These are phyloP conservation scores for Rotaria socialis DNA, from an alignment of 2,888 invertebrate genomes.

Conservation along the genomic window DNA sequence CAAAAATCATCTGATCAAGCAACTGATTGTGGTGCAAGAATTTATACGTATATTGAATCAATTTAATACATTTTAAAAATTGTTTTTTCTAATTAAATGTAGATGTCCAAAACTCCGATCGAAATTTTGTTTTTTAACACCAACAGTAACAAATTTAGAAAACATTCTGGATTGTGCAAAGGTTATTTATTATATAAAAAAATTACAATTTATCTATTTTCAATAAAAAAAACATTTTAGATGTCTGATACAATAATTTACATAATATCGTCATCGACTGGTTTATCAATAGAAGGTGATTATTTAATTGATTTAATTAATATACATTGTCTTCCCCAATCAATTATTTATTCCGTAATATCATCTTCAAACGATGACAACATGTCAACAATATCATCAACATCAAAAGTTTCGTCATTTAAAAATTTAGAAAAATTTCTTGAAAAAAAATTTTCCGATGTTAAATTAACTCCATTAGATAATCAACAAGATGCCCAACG, in stretches of 20 bases:
- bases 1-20: background rate
- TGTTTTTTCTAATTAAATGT: background rate
- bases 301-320: constrained; percentile 72
- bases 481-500: constrained; percentile 5
- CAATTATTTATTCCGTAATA: background rate
- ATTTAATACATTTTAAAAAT: no score
- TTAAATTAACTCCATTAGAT: constrained; percentile 20
- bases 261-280: constrained; percentile 63
- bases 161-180: constrained; percentile 41
- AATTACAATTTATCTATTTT: no score
- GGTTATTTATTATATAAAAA: background rate
- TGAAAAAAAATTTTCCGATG: background rate
- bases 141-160: constrained; percentile 37
- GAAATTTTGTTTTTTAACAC: constrained; percentile 45
- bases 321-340: constrained; percentile 78
- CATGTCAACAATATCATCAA: background rate
- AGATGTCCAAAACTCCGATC: constrained; percentile 43
- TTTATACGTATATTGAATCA: background rate
- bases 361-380: background rate
- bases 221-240: background rate
- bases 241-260: constrained; percentile 79
- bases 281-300: constrained; percentile 75
- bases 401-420: background rate
- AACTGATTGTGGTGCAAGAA: constrained; percentile 25
- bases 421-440: constrained; percentile 10